Conservation (phyloP, 2,113 vertebrate species). For the Aegotheles bennettii region DNA sequence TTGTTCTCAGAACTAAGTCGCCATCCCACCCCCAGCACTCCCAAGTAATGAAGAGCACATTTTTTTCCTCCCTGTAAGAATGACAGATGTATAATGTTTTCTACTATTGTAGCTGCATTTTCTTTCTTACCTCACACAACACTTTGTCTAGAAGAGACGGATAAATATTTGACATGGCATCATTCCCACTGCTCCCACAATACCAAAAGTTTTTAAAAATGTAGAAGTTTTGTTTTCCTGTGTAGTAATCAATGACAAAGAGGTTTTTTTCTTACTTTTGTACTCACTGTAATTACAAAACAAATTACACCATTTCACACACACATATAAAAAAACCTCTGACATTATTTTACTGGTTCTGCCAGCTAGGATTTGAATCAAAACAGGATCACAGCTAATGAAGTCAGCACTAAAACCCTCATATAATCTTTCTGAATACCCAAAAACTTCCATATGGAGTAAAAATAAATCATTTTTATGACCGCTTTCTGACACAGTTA, state of each 20-base stretch:
- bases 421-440: not conserved
- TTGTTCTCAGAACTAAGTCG: conserved; percentile 56
- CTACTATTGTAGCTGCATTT: conserved; percentile 42
- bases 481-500: not conserved
- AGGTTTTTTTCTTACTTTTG: not conserved
- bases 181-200: conserved; percentile 35
- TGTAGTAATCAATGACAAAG: not conserved
- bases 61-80: conserved; percentile 40
- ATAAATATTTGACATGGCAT: conserved; percentile 70
- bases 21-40: conserved; percentile 35
- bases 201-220: not conserved
- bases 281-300: conserved; percentile 7
- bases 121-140: conserved; percentile 65
- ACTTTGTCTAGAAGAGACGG: conserved; percentile 44
- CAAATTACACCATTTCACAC: conserved; percentile 7
- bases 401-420: conserved; percentile 24
- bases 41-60: conserved; percentile 60
- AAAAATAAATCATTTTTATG: conserved; percentile 3
- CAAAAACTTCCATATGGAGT: not conserved
- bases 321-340: not conserved
- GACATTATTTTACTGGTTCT: not conserved
- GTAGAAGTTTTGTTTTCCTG: not conserved
- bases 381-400: conserved; percentile 18
- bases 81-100: conserved; percentile 58
- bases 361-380: not conserved